Percentiles rank a stretch among this genome's conserved stretches.
Conservation (phyloP, 1,140 invertebrate genomes). For the Papilio glaucus region DNA sequence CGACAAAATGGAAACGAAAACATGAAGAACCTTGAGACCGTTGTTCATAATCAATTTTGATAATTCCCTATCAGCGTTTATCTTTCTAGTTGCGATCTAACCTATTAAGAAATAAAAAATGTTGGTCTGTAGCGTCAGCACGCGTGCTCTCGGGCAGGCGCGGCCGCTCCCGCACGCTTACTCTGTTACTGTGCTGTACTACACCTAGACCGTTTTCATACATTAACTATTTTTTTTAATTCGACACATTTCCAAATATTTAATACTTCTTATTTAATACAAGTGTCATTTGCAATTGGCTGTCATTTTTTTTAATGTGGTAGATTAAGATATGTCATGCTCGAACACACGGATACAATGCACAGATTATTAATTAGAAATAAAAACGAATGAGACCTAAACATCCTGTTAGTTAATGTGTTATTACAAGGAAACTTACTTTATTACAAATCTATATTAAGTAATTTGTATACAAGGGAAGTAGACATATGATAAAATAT, state of each 20-base stretch:
- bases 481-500: background rate
- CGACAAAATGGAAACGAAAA: slow-evolving; percentile 27
- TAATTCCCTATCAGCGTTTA: slow-evolving; percentile 42
- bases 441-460: slow-evolving; percentile 11
- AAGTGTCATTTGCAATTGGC: slow-evolving; percentile 16
- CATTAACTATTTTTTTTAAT: slow-evolving; percentile 28
- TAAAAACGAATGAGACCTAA: slow-evolving; percentile 25
- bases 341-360: slow-evolving; percentile 21
- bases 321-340: slow-evolving; percentile 24
- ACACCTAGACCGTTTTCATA: slow-evolving; percentile 46
- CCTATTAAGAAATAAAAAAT: slow-evolving; percentile 68
- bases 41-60: slow-evolving; percentile 31
- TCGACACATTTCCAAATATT: background rate
- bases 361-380: slow-evolving; percentile 26
- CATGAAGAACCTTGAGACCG: slow-evolving; percentile 22
- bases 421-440: slow-evolving; percentile 30
- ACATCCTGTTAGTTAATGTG: slow-evolving; percentile 30
- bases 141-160: slow-evolving; percentile 63
- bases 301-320: slow-evolving; percentile 13
- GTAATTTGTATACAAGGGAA: background rate
- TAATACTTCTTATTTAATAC: background rate
- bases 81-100: slow-evolving; percentile 58
- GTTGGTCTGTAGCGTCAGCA: slow-evolving; percentile 52
- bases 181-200: slow-evolving; percentile 46
- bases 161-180: slow-evolving; percentile 63